Conservation (phyloP, 2,888 invertebrate genomes). For the Hirtodrosophila trivittata region DNA sequence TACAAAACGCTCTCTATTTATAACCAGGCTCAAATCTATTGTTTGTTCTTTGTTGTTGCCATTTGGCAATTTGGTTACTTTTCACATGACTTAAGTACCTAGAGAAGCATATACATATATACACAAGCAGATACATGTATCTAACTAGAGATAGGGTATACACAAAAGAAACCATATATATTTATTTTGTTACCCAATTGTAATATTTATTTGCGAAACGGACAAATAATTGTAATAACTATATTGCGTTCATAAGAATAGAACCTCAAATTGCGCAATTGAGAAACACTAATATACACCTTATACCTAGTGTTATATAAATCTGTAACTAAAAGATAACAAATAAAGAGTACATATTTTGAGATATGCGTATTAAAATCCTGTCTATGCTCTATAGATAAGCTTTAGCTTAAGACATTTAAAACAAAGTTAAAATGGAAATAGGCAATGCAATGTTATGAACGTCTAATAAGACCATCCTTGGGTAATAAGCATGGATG, state of each 20-base stretch:
- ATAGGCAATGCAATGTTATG: too few relatives aligned
- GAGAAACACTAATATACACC: slow-evolving; percentile 34
- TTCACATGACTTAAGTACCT: slow-evolving; percentile 70
- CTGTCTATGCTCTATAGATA: background rate
- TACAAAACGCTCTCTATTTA: slow-evolving; percentile 40
- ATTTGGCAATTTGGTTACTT: slow-evolving; percentile 33
- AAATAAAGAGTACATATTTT: slow-evolving; percentile 72
- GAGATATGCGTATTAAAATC: slow-evolving; percentile 66
- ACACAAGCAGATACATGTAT: slow-evolving; percentile 28
- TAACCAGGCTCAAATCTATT: slow-evolving; percentile 46
- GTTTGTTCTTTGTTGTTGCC: slow-evolving; percentile 4
- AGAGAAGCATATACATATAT: slow-evolving; percentile 58
- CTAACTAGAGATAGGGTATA: slow-evolving; percentile 37
- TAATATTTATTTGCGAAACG: slow-evolving; percentile 61
- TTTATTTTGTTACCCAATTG: slow-evolving; percentile 61
- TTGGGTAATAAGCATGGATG: too few relatives aligned
- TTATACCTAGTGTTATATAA: slow-evolving; percentile 30
- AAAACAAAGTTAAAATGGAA: too few relatives aligned
- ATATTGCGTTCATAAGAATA: slow-evolving; percentile 12
- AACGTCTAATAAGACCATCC: too few relatives aligned
- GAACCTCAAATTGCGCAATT: slow-evolving; percentile 16
- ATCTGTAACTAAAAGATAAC: slow-evolving; percentile 51
- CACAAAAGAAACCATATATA: slow-evolving; percentile 22
- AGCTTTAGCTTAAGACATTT: too few relatives aligned
- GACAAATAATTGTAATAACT: slow-evolving; percentile 70